Evolutionary conservation across 2,888 invertebrate genomes (phyloP), one percentile per base, ranked within the genome.

Genomic region (Orthosia gothica): DNA sequence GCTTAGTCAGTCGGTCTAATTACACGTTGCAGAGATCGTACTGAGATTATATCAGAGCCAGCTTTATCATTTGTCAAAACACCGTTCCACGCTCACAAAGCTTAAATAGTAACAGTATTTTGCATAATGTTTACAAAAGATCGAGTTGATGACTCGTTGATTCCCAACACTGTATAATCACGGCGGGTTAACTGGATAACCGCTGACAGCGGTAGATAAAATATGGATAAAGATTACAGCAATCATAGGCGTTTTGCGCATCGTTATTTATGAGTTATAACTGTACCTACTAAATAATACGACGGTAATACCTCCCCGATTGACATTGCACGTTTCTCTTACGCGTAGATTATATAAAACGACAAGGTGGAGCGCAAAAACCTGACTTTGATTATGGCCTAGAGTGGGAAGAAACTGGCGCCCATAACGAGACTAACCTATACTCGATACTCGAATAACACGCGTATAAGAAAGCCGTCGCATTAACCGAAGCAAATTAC

Each of bases 1-100:
- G 93, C 93, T 92, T 91, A 92, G 93, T 94, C 93, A 94, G 93
- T 80, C 89, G 87, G 73, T 90, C 92, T 93, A 93, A 94, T 94
- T 92, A 93, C 91, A 90, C 81, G 85, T 90, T 89, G 87, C 86
- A 85, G 86, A 88, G 90, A 90, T 88, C 87, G 83, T 79, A 84
- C 85, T 87, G 87, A 87, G 92, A 92, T 92, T 88, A 85, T 88
- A 90, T 90, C 90, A 86, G 74, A 86, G 82, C 82, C 88, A 83
- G 84, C 82, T 86, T 89, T 84, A 87, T 86, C 88, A 90, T 92
- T 91, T 91, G 91, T 92, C 92, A 92, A 91, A 92, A 92, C 89
- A 83, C 81, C 86, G 80, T 86, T 82, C 77, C 71, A 62, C 81
- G 80, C 70, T 78, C 74, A 83, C 82, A 81, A 86, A 79, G 76